phyloP scores from a whole-genome alignment of 2,797 vertebrate genomes.

The Anguilla anguilla region DNA sequence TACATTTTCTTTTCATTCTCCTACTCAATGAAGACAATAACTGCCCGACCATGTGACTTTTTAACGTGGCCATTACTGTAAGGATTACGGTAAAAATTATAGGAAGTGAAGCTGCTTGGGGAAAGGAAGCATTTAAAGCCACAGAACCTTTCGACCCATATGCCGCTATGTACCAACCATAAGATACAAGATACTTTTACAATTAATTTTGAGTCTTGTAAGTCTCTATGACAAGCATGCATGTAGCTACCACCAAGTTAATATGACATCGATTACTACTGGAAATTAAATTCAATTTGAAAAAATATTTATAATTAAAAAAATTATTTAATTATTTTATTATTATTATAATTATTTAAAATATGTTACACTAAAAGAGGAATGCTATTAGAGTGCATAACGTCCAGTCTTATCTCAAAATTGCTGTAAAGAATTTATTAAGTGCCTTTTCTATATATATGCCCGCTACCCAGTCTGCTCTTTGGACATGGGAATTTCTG shows the following conservation, averaged over 20 bases:
- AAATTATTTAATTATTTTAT: too few relatives aligned
- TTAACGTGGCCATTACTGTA: constrained; percentile 56
- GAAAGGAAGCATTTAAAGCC: constrained; percentile 23
- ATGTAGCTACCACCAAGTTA: neutral
- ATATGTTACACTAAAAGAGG: neutral
- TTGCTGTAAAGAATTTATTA: neutral
- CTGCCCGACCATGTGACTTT: constrained; percentile 78
- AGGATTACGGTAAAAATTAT: constrained; percentile 64
- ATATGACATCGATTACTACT: neutral
- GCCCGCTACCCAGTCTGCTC: neutral
- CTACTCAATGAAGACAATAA: constrained; percentile 61
- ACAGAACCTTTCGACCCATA: neutral
- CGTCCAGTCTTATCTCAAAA: neutral
- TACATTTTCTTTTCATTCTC: neutral
- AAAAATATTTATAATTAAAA: neutral
- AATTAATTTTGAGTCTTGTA: neutral
- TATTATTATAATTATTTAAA: neutral
- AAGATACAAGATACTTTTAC: neutral
- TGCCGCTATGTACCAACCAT: neutral
- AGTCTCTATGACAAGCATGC: neutral
- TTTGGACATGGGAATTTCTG: neutral
- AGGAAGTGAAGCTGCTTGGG: constrained; percentile 45
- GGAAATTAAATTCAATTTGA: neutral
- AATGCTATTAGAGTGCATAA: neutral
- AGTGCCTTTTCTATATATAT: neutral